Evolutionary conservation across 2,797 vertebrate species (phyloP), one percentile per base, ranked within the genome.

Genomic region (Bradypodion pumilum): DNA sequence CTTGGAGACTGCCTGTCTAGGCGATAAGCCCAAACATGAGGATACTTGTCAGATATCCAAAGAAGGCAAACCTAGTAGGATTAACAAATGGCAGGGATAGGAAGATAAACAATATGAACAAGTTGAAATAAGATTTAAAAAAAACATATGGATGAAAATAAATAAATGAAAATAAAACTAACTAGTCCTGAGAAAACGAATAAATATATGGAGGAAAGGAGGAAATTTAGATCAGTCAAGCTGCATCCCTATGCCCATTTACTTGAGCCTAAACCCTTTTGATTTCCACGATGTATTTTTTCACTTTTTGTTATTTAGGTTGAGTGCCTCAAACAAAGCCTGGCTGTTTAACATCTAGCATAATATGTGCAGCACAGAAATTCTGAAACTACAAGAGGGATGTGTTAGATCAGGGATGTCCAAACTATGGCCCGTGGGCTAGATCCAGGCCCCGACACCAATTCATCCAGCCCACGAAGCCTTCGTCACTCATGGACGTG

Each of bases 11-110:
- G 89, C 60, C 78, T 84, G 44, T 87, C 56, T 86, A 52, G 81
- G 35, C 81, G 81, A 84, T 87, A 80, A 87, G 59, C 37, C 78
- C 59, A 77, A 46, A 65, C 78, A 81, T 80, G 59, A 81, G 68
- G 81, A 46, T 15, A 86, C 73, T 87, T 80, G 78, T 87, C 86
- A 87, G 32, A 84, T 76, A 81, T 80, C 66, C 72, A 84, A 84
- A 84, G 42, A 66, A 77, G 73, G 65, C 25, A 37, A 65, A 59
- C 63, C 70, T 29, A 74, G 74, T 29, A 75, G 65, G 78, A 81
- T 81, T 84, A 84, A 49, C 59, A 73, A 66, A 68, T 44, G 27
- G 46, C 70, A 76, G 15, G 68, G 68, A 29, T 35, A 80, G 35
- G 72, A 76, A 63, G 84, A 84, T 76, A 80, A 80, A 87, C 46